Evolutionary conservation across 2,888 invertebrate genomes (phyloP).

Genomic region (Cotesia congregata): DNA sequence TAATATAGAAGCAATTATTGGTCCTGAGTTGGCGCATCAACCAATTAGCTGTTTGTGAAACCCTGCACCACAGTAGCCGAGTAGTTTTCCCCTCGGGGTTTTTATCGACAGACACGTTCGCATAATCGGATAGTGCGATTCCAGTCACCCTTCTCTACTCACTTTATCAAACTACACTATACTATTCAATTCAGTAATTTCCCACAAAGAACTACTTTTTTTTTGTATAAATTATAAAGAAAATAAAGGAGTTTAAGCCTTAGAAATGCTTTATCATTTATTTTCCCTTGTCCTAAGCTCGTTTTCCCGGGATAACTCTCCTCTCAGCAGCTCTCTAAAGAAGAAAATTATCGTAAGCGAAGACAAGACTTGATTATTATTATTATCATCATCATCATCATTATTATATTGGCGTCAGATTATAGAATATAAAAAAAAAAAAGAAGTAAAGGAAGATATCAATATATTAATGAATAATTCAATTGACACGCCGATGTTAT

Average conservation of each 20-base stretch:
- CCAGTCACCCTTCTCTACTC: neutral
- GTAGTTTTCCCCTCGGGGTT: neutral
- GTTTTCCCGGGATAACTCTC: neutral
- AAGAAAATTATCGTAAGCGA: neutral
- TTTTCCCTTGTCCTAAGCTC: neutral
- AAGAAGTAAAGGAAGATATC: neutral
- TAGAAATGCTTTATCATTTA: neutral
- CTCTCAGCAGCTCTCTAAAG: neutral
- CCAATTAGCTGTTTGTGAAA: neutral
- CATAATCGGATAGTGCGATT: constrained; percentile 1
- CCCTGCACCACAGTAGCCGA: neutral
- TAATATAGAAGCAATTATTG: neutral
- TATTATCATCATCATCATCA: neutral
- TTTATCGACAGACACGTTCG: neutral
- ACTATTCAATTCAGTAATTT: neutral
- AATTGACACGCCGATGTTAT: neutral
- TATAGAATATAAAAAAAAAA: neutral
- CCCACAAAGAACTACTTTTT: neutral
- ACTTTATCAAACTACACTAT: neutral
- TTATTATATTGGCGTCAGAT: neutral
- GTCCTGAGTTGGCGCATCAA: neutral
- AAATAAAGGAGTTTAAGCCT: neutral
- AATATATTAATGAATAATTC: neutral
- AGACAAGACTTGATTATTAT: neutral
- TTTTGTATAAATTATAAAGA: neutral